These are phyloP conservation scores for Clupea harengus DNA, from an alignment of 2,113 vertebrate species.

Conservation along the genomic window DNA sequence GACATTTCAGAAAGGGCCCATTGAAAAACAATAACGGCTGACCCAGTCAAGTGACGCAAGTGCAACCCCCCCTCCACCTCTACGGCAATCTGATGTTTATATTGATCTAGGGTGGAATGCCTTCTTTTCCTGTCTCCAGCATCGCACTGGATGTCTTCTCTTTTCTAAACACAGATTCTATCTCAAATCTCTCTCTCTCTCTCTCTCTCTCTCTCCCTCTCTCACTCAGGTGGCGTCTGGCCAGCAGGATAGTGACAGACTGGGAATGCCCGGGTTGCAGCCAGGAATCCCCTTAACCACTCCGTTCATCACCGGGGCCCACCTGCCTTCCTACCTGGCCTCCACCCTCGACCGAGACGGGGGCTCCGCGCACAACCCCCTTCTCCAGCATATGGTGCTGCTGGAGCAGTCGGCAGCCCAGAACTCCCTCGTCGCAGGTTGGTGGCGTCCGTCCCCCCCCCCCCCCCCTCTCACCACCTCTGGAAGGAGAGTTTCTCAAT, in stretches of 20 bases:
- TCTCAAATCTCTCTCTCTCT: conserved; percentile 18
- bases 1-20: conserved; percentile 38
- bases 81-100: conserved; percentile 23
- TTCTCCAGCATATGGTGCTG: conserved; percentile 93
- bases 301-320: conserved; percentile 81
- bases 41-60: conserved; percentile 37
- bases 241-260: conserved; percentile 83
- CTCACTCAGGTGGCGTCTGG: conserved; percentile 74
- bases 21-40: conserved; percentile 40
- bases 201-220: not conserved
- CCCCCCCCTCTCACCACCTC: no score
- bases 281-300: conserved; percentile 80
- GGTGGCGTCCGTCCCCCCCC: not conserved
- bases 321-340: conserved; percentile 89
- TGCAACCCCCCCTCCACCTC: not conserved
- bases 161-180: conserved; percentile 4
- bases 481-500: no score
- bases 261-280: conserved; percentile 79
- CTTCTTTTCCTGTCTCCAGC: not conserved
- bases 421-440: conserved; percentile 67
- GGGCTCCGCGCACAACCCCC: conserved; percentile 79
- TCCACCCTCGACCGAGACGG: conserved; percentile 81
- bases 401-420: conserved; percentile 82
- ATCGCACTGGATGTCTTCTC: not conserved
- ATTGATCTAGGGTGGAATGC: conserved; percentile 28